A percentile compares a stretch with the other conserved stretches of the same genome.
phyloP scores from a whole-genome alignment of 92 coral and sea anemone genomes.

The Epizoanthus ramosus region DNA sequence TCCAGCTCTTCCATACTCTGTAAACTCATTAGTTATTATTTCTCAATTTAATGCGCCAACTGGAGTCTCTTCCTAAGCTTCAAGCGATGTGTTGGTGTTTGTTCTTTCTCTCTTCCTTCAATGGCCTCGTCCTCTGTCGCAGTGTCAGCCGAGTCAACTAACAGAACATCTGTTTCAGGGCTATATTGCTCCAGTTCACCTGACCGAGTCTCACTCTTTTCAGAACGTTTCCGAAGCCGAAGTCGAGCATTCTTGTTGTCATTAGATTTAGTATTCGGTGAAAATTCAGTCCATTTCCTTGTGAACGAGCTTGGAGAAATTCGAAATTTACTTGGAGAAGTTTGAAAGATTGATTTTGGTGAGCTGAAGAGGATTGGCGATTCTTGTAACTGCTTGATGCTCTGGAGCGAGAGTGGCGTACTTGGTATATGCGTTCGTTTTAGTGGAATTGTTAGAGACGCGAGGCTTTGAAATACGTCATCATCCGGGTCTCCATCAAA shows the following conservation, averaged over 20 bases:
- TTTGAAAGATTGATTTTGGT: slow-evolving; percentile 28
- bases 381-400: slow-evolving; percentile 85
- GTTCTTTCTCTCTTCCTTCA: no score
- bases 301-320: slow-evolving; percentile 45
- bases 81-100: no score
- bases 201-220: neutral
- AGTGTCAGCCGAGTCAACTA: no score
- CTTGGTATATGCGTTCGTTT: slow-evolving; percentile 52
- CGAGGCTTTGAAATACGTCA: slow-evolving; percentile 63
- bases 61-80: no score
- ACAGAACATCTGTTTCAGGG: neutral
- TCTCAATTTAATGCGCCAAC: no score
- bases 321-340: slow-evolving; percentile 40
- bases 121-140: no score
- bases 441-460: slow-evolving; percentile 29
- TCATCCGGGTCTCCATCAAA: slow-evolving; percentile 63
- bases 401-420: slow-evolving; percentile 77
- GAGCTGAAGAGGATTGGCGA: slow-evolving; percentile 76
- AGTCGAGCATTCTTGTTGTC: neutral
- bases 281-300: slow-evolving; percentile 40
- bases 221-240: slow-evolving; percentile 12
- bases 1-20: no score
- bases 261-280: slow-evolving; percentile 24
- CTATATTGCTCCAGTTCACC: neutral
- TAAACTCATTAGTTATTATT: no score